These are phyloP conservation scores for Aeoliscus strigatus DNA, from an alignment of 2,797 vertebrate genomes.

Conservation along the genomic window DNA sequence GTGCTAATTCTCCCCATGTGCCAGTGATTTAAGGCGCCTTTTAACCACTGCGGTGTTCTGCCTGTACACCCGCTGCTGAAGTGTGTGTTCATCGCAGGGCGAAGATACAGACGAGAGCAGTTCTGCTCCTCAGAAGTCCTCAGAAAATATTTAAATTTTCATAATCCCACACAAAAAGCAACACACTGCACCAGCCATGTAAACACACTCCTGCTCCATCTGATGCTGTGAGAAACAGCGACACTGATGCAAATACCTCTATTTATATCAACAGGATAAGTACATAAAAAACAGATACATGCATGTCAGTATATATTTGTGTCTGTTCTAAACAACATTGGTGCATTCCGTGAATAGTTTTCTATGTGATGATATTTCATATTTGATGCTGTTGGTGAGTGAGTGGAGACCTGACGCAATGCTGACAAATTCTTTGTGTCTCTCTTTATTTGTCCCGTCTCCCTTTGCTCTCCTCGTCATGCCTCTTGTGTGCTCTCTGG, in stretches of 20 bases:
- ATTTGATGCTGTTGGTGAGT: neutral
- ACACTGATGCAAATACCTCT: neutral
- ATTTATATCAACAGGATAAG: neutral
- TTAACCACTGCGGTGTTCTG: neutral
- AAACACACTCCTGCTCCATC: neutral
- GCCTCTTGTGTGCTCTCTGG: neutral
- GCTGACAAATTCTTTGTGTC: no score
- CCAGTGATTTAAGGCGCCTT: neutral
- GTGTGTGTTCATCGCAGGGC: constrained; percentile 5
- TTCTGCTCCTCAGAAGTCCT: no score
- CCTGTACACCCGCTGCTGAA: neutral
- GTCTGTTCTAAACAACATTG: neutral
- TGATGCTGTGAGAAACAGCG: neutral
- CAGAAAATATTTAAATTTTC: no score
- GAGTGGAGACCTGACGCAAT: neutral
- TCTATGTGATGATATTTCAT: no score
- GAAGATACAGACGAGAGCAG: constrained; percentile 15
- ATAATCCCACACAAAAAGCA: constrained; percentile 1
- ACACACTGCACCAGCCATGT: constrained; percentile 11
- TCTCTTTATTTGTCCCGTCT: neutral
- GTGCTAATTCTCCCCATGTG: neutral
- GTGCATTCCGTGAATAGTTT: no score
- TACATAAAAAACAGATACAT: neutral
- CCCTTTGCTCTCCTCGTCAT: neutral
- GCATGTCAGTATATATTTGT: neutral